phyloP scores from a whole-genome alignment of 2,888 invertebrate genomes.

The Eupithecia subfuscata region DNA sequence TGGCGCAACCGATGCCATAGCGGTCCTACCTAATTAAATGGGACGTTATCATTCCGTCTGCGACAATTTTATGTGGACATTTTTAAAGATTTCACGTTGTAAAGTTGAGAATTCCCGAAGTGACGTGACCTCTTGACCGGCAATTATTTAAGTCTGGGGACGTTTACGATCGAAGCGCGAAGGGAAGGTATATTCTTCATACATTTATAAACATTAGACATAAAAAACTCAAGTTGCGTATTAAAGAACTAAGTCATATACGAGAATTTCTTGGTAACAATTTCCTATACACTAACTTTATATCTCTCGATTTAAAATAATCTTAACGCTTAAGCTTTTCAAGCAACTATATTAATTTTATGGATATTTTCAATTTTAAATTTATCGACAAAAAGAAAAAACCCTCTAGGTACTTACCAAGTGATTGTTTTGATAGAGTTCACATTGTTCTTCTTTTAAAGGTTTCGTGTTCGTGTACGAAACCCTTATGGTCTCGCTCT shows the following conservation, averaged over 20 bases:
- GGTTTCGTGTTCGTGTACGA: too few species aligned
- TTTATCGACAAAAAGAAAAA: too few species aligned
- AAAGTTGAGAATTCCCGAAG: constrained; percentile 70
- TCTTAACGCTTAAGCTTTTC: too few species aligned
- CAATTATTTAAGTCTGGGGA: constrained; percentile 40
- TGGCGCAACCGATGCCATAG: constrained; percentile 56
- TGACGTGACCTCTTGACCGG: constrained; percentile 63
- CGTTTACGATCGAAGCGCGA: not conserved
- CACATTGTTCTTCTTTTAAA: too few species aligned
- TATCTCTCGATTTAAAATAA: too few species aligned
- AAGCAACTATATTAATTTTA: too few species aligned
- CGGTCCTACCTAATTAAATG: constrained; percentile 76
- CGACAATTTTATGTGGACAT: constrained; percentile 74
- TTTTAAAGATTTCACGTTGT: constrained; percentile 67
- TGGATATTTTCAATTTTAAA: too few species aligned
- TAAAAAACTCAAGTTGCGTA: not conserved
- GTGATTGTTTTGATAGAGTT: too few species aligned
- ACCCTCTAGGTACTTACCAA: too few species aligned
- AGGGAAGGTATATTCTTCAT: not conserved
- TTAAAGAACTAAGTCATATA: not conserved
- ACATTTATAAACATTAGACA: not conserved
- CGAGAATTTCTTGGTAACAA: not conserved
- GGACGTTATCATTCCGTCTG: constrained; percentile 70
- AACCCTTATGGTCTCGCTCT: too few species aligned
- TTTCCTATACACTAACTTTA: too few species aligned